Evolutionary conservation across 1,140 invertebrate genomes (phyloP), one percentile per base, ranked within the genome.

Genomic region (Lerema accius): DNA sequence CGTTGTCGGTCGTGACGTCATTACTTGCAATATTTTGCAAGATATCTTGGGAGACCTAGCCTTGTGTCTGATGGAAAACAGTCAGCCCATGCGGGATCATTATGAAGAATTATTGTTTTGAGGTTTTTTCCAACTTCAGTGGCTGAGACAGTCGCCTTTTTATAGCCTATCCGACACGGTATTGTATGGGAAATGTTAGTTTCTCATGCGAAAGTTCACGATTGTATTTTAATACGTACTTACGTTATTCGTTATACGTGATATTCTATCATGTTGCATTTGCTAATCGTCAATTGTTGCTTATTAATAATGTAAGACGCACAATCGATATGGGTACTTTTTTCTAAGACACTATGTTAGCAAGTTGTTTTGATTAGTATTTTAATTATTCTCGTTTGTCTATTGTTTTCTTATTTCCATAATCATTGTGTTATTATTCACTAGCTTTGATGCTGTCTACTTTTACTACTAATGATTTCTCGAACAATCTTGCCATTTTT

Each of bases 181-280:
- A 76, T 71, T 71, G 78, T 80, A 73, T 89, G 82, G 73, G 82
- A 89, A 89, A 80, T 69, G 60, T 45, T 66, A 60, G 75, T 75
- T 89, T 89, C 86, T 78, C 86, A 83, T 89, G 86, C 80, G 86
- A 86, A 86, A 84, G 80, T 82, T 74, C 63, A 60, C 73, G 55
- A 87, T 87, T 87, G 80, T 88, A 61, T 73, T 70, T 63, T 67
- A 69, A 68, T 73, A 59, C 60, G 39, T 73, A 59, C 68, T 76
- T 67, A 63, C 67, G 42, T 32, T 45, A 56, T 56, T 45, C 53
- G 39, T 17, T 56, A 45, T 45, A 45, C 42, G 40, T 16, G 28
- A 26, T 17, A 39, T 14, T 40, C 43, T 45, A 17, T 28, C 37
- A 70, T 67, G 71, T 76, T 66, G 63, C 60, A 49, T 66, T 48